Base-by-base conservation (phyloP, 1,140 invertebrate genomes). In the Magallana angulata region DNA sequence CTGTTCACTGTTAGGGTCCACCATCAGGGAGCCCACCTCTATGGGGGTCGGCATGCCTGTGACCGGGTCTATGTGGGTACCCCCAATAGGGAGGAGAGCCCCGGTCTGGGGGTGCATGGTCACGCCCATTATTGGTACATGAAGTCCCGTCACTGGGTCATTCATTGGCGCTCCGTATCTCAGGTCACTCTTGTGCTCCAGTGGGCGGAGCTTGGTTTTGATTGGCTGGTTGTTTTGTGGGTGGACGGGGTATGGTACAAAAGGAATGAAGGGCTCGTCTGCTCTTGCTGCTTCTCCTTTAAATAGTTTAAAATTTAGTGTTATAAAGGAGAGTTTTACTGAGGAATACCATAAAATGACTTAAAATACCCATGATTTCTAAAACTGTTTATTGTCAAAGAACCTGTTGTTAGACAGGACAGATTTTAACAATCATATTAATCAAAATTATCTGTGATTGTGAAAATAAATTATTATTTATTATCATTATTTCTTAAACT, bases 1-100 rank as follows among this genome's bases (percentile, higher is more conserved):
- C 60, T 89, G 87, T 84, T 90, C 91, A 18, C 91, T 91, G 68
- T 91, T 91, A 1, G 93, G 90, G 83, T 94, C 94, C 2, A 93
- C 87, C 93, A 94, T 94, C 9, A 94, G 76, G 11, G 94, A 94
- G 9, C 94, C 94, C 5, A 94, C 85, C 80, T 94, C 94, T 24
- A 94, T 93, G 9, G 94, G 92, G 18, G 93, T 91, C 9, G 91
- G 91, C 68, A 94, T 87, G 1, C 92, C 91, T 4, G 93, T 94
- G 11, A 94, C 92, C 1, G 92, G 92, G 80, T 94, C 94, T 18
- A 90, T 88, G 89, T 94, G 93, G 18, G 93, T 91, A 16, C 94
- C 92, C 57, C 92, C 92, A 18, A 94, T 86, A n/a, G 94, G 94
- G 30, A 94, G 85, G n/a, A 94, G 89, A 0, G 93, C 88, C 1